A percentile compares a stretch with the other conserved stretches of the same genome.
phyloP scores from a whole-genome alignment of 2,888 invertebrate species.

The Tribolium freemani region DNA sequence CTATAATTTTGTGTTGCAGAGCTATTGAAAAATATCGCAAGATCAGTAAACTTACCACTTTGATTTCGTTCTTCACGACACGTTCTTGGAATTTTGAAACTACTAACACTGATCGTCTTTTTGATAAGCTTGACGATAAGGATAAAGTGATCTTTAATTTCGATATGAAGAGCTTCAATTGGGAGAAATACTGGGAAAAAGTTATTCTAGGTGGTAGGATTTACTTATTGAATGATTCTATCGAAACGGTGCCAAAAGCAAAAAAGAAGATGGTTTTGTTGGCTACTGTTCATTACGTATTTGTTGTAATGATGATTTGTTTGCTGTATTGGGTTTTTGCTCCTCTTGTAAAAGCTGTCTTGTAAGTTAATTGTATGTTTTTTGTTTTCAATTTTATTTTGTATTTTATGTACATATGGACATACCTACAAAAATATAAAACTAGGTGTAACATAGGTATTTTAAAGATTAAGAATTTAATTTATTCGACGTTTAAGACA shows the following conservation, averaged over 20 bases:
- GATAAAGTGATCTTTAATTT: slow-evolving; percentile 79
- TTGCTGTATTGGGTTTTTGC: slow-evolving; percentile 1
- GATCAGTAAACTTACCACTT: slow-evolving; percentile 82
- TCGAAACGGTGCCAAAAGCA: slow-evolving; percentile 79
- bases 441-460: too few species aligned
- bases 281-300: slow-evolving; percentile 7
- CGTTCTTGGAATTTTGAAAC: slow-evolving; percentile 80
- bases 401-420: too few species aligned
- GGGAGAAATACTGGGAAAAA: slow-evolving; percentile 78
- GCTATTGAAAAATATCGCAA: slow-evolving; percentile 84
- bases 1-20: slow-evolving; percentile 55
- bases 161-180: slow-evolving; percentile 79
- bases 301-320: neutral
- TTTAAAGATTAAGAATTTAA: neutral
- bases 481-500: neutral
- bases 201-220: slow-evolving; percentile 82
- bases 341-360: neutral
- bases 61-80: slow-evolving; percentile 81
- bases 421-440: too few species aligned
- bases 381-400: neutral
- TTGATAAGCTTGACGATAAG: slow-evolving; percentile 69
- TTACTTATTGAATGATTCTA: slow-evolving; percentile 83
- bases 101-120: slow-evolving; percentile 74
- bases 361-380: neutral
- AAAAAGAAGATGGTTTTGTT: slow-evolving; percentile 68